These are phyloP conservation scores for Podocnemis expansa DNA, from an alignment of 2,113 vertebrate genomes.

Conservation along the genomic window DNA sequence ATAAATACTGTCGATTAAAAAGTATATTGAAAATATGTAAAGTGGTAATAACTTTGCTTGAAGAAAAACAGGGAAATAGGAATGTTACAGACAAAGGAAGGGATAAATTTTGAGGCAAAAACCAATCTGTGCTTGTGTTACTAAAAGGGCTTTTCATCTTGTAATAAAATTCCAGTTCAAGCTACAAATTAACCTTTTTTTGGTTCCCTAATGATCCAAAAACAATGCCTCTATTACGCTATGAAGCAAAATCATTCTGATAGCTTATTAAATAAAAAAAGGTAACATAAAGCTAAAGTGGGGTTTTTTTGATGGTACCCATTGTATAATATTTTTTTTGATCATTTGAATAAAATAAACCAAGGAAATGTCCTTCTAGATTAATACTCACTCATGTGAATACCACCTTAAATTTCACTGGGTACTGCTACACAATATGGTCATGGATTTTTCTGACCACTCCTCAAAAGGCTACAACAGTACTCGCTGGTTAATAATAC, in stretches of 20 bases:
- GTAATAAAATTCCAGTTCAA: slow-evolving; percentile 62
- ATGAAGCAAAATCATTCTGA: slow-evolving; percentile 52
- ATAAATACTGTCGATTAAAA: neutral
- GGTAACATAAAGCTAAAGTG: slow-evolving; percentile 47
- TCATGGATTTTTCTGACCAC: slow-evolving; percentile 57
- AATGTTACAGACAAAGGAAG: neutral
- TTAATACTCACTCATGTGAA: slow-evolving; percentile 45
- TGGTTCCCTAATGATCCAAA: slow-evolving; percentile 52
- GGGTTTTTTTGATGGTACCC: slow-evolving; percentile 41
- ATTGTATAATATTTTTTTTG: slow-evolving; percentile 48
- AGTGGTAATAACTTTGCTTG: neutral
- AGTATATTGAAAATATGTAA: neutral
- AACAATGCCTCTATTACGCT: slow-evolving; percentile 44
- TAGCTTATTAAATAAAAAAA: slow-evolving; percentile 60
- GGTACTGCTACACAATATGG: slow-evolving; percentile 1
- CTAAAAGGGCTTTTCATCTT: slow-evolving; percentile 57
- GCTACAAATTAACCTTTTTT: slow-evolving; percentile 35
- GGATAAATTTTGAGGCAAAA: neutral
- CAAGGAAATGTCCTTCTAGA: slow-evolving; percentile 65
- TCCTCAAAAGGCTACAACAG: slow-evolving; percentile 52
- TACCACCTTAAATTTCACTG: slow-evolving; percentile 40
- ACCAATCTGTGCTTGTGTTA: neutral
- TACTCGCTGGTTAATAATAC: slow-evolving; percentile 47
- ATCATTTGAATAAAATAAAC: slow-evolving; percentile 33
- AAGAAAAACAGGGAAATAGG: slow-evolving; percentile 6